Evolutionary conservation across 2,888 invertebrate genomes (phyloP).

Genomic region (Eudasyphora cyanicolor): DNA sequence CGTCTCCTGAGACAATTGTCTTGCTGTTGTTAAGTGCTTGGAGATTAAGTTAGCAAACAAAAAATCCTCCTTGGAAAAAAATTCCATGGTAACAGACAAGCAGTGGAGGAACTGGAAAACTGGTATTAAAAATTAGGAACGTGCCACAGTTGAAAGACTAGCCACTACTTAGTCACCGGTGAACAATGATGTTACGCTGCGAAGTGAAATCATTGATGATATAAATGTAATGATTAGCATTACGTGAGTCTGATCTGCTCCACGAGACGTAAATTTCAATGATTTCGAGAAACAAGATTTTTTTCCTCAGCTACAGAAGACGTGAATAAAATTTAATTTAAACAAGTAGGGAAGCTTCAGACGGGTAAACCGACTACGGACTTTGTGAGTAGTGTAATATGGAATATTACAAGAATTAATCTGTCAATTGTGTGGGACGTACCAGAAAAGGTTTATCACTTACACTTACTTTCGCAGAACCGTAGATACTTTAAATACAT

Average conservation of each 20-base stretch:
- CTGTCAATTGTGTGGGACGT: too few relatives aligned
- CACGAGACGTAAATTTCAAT: neutral
- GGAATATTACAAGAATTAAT: too few relatives aligned
- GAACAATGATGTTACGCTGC: constrained; percentile 33
- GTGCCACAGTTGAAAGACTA: constrained; percentile 44
- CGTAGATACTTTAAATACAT: too few relatives aligned
- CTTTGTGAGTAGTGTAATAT: too few relatives aligned
- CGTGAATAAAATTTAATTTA: constrained; percentile 45
- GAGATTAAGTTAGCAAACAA: constrained; percentile 62
- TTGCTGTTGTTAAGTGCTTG: constrained; percentile 55
- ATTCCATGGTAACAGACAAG: neutral
- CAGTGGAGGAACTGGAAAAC: neutral
- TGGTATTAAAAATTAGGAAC: constrained; percentile 62
- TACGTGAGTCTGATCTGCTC: constrained; percentile 56
- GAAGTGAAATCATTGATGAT: constrained; percentile 54
- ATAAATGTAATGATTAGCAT: constrained; percentile 63
- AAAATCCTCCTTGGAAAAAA: neutral
- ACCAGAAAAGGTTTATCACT: too few relatives aligned
- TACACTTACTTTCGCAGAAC: too few relatives aligned
- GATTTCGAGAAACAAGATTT: neutral
- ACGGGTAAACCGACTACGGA: too few relatives aligned
- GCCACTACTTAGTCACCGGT: neutral
- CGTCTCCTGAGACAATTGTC: constrained; percentile 63
- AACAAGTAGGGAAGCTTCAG: too few relatives aligned
- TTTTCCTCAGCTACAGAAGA: constrained; percentile 7